Percentiles rank a stretch among this genome's conserved stretches.
Evolutionary conservation across 2,888 invertebrate genomes (phyloP).

Genomic region (Antheraea yamamai): DNA sequence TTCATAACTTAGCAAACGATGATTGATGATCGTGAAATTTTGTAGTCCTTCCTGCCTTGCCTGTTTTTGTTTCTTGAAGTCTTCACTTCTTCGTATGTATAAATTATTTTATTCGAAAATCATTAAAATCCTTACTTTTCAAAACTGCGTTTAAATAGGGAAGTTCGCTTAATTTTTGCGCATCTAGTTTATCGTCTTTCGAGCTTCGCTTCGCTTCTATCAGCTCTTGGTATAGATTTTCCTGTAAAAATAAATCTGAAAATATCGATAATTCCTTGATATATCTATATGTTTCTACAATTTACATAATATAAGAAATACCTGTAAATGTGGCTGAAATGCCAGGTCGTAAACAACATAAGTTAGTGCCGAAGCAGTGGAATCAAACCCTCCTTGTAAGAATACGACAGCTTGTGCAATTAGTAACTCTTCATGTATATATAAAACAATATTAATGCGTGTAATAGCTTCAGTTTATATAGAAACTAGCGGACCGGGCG

Average conservation of each 20-base stretch:
- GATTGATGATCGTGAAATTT: too few relatives aligned
- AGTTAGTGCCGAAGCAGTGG: conserved; percentile 40
- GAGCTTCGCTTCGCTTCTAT: neutral
- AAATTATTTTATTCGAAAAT: neutral
- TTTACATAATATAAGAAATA: conserved; percentile 26
- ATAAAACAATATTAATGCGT: conserved; percentile 31
- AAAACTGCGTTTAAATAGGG: neutral
- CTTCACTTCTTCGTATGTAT: too few relatives aligned
- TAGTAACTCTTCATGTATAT: conserved; percentile 49
- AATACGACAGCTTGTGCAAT: conserved; percentile 59
- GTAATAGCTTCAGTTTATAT: too few relatives aligned
- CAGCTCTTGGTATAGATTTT: neutral
- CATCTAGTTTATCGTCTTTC: neutral
- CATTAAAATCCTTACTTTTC: neutral
- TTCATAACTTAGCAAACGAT: too few relatives aligned
- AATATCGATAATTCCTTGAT: neutral
- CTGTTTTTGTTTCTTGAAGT: too few relatives aligned
- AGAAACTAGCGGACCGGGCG: too few relatives aligned
- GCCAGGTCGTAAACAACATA: conserved; percentile 52
- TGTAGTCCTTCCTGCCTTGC: too few relatives aligned
- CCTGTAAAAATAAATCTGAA: neutral
- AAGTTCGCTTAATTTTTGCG: neutral
- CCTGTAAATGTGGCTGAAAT: conserved; percentile 48
- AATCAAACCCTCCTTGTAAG: conserved; percentile 62
- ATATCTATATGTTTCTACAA: neutral